These are phyloP conservation scores for Palythoa grandis DNA, from an alignment of 92 coral and sea anemone species.

Conservation along the genomic window DNA sequence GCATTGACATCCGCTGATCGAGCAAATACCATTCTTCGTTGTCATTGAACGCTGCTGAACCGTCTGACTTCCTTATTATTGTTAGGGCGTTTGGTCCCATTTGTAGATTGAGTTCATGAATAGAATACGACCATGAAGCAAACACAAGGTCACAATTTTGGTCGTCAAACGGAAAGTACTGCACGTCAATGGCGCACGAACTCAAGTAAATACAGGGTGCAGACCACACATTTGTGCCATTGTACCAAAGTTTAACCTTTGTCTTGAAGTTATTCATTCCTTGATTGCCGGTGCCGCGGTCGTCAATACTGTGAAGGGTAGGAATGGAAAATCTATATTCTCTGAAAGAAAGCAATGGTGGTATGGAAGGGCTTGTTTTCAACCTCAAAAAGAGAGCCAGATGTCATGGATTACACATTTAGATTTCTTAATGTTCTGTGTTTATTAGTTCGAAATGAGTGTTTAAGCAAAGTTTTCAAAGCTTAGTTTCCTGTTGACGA, in stretches of 20 bases:
- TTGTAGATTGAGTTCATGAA: conserved; percentile 24
- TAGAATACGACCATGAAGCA: conserved; percentile 40
- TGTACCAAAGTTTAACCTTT: conserved; percentile 35
- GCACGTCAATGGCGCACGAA: conserved; percentile 36
- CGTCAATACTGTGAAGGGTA: conserved; percentile 43
- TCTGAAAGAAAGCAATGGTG: conserved; percentile 44
- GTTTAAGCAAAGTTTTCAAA: no score
- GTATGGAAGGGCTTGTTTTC: conserved; percentile 17
- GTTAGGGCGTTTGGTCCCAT: conserved; percentile 25
- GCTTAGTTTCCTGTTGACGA: no score
- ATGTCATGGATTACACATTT: neutral
- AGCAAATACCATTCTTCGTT: conserved; percentile 45
- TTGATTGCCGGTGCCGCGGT: conserved; percentile 29
- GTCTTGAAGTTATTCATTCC: conserved; percentile 42
- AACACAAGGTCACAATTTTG: conserved; percentile 38
- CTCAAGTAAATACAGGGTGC: conserved; percentile 39
- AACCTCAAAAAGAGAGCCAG: neutral
- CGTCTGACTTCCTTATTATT: conserved; percentile 16
- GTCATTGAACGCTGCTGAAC: conserved; percentile 24
- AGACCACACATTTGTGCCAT: conserved; percentile 47
- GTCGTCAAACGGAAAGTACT: conserved; percentile 43
- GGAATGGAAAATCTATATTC: conserved; percentile 48
- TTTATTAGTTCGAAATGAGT: neutral
- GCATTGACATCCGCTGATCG: conserved; percentile 3
- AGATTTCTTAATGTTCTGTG: neutral